Evolutionary conservation across 2,888 invertebrate genomes (phyloP), one percentile per base, ranked within the genome.

Genomic region (Trichogramma dendrolimi): DNA sequence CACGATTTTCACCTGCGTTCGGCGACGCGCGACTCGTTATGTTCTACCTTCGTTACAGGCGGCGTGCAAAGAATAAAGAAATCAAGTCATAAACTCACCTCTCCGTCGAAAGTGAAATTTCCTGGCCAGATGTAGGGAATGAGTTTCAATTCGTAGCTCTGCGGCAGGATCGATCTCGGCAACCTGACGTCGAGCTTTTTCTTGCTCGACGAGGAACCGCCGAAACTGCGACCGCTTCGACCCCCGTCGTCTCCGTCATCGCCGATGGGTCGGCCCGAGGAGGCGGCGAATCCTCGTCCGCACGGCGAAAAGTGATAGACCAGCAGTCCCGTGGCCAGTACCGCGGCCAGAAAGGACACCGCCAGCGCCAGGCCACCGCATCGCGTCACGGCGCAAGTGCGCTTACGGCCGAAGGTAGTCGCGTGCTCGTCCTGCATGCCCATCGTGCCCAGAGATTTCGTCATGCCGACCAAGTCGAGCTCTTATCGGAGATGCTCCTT

Each of bases 51-150:
- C 40, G 47, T 5, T 4, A 14, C 4, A 6, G 48, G 6, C 7
- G 8, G 51, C 51, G 8, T 38, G 4, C 38, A 27, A 58, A 42
- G 40, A 50, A n/a, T 7, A 4, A 51, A 10, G n/a, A 47, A 56
- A 11, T 38, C 38, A 47, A 47, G 6, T n/a, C 4, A 38, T n/a
- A 38, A 10, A 43, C 58, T 51, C 65, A 77, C 77, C 77, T 77
- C 85, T 48, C 92, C 92, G 66, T 86, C 81, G 73, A 92, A 92
- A 10, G 89, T 91, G 69, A 92, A 92, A 74, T 92, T 92, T 1
- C 87, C 86, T 72, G 86, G 87, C 71, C 81, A 82, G 62, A 92
- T 84, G 70, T 87, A 88, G 0, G 92, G 92, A 48, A 87, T 84
- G 62, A 92, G 80, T 67, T 85, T 84, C 4, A 92, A 78, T 65